Base-by-base conservation (phyloP, 1,140 invertebrate species). In the Atta texana region DNA sequence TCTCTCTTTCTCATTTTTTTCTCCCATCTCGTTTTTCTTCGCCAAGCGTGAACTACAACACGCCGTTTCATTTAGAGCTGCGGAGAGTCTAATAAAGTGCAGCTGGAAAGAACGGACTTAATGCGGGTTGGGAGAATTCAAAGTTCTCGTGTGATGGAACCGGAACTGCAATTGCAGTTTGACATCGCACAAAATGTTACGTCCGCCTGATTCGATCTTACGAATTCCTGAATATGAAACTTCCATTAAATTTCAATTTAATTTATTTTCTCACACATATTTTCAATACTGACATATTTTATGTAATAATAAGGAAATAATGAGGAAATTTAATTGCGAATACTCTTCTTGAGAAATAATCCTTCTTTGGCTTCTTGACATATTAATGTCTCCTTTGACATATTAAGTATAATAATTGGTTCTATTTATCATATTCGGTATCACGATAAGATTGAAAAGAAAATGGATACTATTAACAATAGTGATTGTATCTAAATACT, bases 101-200 rank as follows among this genome's bases (percentile, higher is more conserved):
- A 64, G 74, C 31, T 68, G 82, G 63, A 77, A 57, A 57, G 72
- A 85, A 57, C 16, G 74, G 16, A 85, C 18, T 18, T n/a, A 21
- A 34, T 49, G 68, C 55, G 72, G 8, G 55, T 14, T 61, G 49
- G 12, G 57, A 16, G 24, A 85, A 85, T 57, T 84, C 69, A 61
- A 84, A 61, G 80, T 55, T 74, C 14, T 61, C 69, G 39, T 63
- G 80, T 24, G 34, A 74, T 74, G 55, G 57, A 55, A 51, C 68
- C 80, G 80, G 80, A 84, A 84, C 55, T 51, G 69, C 69, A 84
- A 84, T 84, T 84, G 80, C 55, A 49, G 55, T 84, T 57, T 49
- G 69, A 84, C 69, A 49, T 84, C 55, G 57, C n/a, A 39, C 80
- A 55, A 72, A 74, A 74, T 74, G 34, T 59, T 49, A 39, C 69